These are phyloP conservation scores for Lepidocolaptes lacrymiger DNA, from an alignment of 2,797 vertebrate genomes.

Conservation along the genomic window DNA sequence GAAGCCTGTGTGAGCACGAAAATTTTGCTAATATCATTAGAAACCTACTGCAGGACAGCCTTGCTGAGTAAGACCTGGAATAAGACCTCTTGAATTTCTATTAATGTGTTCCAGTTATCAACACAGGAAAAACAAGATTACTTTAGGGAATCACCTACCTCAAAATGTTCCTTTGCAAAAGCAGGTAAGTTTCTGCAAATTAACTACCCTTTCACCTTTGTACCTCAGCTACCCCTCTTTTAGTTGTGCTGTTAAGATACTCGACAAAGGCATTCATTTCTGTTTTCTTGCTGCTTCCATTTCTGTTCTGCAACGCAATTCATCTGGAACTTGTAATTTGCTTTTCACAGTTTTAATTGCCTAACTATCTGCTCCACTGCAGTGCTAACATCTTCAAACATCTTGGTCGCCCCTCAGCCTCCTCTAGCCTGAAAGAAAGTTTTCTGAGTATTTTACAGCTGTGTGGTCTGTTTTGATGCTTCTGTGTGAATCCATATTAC, in stretches of 20 bases:
- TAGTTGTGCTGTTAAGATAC: neutral
- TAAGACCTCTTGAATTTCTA: neutral
- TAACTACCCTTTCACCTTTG: neutral
- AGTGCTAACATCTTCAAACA: conserved; percentile 34
- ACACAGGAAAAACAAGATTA: neutral
- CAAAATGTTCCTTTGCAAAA: neutral
- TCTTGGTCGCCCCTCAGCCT: neutral
- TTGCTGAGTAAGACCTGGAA: neutral
- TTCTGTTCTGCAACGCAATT: neutral
- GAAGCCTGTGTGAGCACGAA: neutral
- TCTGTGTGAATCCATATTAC: neutral
- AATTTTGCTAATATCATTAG: neutral
- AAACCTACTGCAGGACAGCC: neutral
- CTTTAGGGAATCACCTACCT: neutral
- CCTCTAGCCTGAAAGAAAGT: neutral
- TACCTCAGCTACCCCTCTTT: neutral
- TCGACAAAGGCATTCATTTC: neutral
- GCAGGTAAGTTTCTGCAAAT: neutral
- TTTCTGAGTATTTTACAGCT: neutral
- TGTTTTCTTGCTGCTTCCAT: neutral
- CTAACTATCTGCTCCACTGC: conserved; percentile 42
- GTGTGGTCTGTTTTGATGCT: neutral
- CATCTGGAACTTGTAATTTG: conserved; percentile 34
- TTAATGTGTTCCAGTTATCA: neutral
- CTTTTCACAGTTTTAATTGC: conserved; percentile 56